Base-by-base conservation (phyloP, 2,113 vertebrate species). In the Semicossyphus pulcher region DNA sequence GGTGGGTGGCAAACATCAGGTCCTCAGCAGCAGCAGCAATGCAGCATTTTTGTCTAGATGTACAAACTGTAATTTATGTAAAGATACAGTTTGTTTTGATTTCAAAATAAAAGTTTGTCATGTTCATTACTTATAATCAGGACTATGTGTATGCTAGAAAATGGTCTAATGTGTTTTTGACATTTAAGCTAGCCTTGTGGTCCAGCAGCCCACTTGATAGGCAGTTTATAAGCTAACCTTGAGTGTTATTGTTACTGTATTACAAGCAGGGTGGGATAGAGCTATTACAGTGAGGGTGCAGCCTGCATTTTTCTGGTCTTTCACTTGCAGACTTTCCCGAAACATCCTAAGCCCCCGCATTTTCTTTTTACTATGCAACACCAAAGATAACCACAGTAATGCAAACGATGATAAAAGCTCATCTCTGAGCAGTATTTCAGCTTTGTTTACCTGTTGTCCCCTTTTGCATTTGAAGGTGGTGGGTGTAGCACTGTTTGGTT, bases 401-500 rank as follows among this genome's bases (percentile, higher is more conserved):
- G 59, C 6, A 18, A 41, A 49, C 2, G 37, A 60, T 51, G 53
- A 29, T n/a, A n/a, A n/a, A n/a, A n/a, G n/a, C n/a, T n/a, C n/a
- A n/a, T n/a, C n/a, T n/a, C n/a, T 39, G 37, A 51, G 29, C 60
- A 58, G 59, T 4, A 1, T 69, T 64, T 70, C 45, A 64, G 63
- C 49, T 52, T 69, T 84, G 64, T 86, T 89, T 92, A 92, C 90
- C 96, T 96, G 95, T 76, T 97, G 72, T 98, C 96, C 89, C 95
- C 97, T 90, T 98, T 98, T 37, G 75, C 84, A 86, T 94, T 94
- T 28, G 95, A 94, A 73, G 97, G 96, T 58, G 97, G 97, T 21
- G 97, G 95, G 91, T 97, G 95, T 62, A 99, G 94, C 49, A 99
- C 93, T 1, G 97, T 97, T 72, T 99, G 97, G 80, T 99, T 99